phyloP scores from a whole-genome alignment of 2,888 invertebrate species.

The Metellina segmentata region DNA sequence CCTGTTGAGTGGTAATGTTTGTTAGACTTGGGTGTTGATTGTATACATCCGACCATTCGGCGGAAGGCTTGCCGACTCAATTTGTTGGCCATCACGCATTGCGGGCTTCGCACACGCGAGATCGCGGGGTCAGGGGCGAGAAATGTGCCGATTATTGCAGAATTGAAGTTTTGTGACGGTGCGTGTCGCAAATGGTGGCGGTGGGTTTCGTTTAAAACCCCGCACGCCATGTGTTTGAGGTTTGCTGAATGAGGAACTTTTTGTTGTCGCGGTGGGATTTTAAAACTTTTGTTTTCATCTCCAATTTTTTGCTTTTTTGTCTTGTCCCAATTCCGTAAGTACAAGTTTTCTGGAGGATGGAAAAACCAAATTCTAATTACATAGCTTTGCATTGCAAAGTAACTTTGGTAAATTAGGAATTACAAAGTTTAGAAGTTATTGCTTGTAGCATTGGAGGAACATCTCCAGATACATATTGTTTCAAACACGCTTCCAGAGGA shows the following conservation, averaged over 20 bases:
- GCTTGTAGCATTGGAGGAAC: too few relatives aligned
- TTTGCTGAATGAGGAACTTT: neutral
- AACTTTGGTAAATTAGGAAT: too few relatives aligned
- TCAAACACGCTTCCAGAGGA: too few relatives aligned
- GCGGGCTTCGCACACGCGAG: constrained; percentile 13
- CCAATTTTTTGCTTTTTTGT: too few relatives aligned
- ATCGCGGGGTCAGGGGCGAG: neutral
- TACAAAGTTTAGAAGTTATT: too few relatives aligned
- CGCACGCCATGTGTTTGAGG: constrained; percentile 6
- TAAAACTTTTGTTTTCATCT: too few relatives aligned
- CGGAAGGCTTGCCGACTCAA: constrained; percentile 59
- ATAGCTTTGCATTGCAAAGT: too few relatives aligned
- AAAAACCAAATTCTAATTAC: too few relatives aligned
- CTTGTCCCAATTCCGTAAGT: too few relatives aligned
- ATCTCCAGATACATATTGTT: too few relatives aligned
- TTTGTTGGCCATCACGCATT: constrained; percentile 60
- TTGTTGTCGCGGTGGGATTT: neutral
- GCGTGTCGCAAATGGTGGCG: constrained; percentile 21
- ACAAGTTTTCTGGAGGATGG: too few relatives aligned
- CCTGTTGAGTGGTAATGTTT: constrained; percentile 52
- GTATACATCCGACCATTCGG: constrained; percentile 5
- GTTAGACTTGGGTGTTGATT: constrained; percentile 50
- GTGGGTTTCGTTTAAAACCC: constrained; percentile 20
- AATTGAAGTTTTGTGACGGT: constrained; percentile 45
- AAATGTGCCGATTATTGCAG: constrained; percentile 52